Conservation (phyloP, 2,113 vertebrate species). For the Tor tambroides region DNA sequence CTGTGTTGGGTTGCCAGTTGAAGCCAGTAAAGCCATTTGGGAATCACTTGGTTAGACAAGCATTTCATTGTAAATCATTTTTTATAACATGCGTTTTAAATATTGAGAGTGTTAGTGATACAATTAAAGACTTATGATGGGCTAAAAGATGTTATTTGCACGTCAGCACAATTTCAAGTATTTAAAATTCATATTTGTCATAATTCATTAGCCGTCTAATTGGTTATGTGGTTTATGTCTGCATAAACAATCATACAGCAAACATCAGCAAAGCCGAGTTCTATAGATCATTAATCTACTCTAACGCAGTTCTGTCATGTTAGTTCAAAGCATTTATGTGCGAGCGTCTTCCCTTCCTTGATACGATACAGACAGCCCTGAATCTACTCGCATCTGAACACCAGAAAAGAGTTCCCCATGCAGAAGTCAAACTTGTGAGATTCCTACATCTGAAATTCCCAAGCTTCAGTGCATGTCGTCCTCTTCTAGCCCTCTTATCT, state of each 20-base stretch:
- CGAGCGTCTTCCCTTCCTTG: not conserved
- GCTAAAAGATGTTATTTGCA: not conserved
- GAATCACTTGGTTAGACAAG: not conserved
- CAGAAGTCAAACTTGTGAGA: not conserved
- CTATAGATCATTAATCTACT: not conserved
- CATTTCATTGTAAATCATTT: not conserved
- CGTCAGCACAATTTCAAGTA: not conserved
- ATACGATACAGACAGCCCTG: not conserved
- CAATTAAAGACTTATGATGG: not conserved
- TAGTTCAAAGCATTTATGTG: not conserved
- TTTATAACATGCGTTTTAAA: not conserved
- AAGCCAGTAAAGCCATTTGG: not conserved
- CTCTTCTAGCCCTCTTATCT: constrained; percentile 34
- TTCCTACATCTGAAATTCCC: not conserved
- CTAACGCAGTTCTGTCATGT: not conserved
- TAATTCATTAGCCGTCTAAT: not conserved
- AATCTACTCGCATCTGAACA: constrained; percentile 1
- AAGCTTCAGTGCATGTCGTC: not conserved
- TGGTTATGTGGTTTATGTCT: not conserved
- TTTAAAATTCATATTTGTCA: not conserved
- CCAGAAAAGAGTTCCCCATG: not conserved
- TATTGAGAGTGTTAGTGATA: not conserved
- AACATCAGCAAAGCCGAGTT: constrained; percentile 11
- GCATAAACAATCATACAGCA: constrained; percentile 15
- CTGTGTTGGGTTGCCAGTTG: not conserved